Evolutionary conservation across 2,797 vertebrate genomes (phyloP), one percentile per base, ranked within the genome.

Genomic region (Halcyon badia): DNA sequence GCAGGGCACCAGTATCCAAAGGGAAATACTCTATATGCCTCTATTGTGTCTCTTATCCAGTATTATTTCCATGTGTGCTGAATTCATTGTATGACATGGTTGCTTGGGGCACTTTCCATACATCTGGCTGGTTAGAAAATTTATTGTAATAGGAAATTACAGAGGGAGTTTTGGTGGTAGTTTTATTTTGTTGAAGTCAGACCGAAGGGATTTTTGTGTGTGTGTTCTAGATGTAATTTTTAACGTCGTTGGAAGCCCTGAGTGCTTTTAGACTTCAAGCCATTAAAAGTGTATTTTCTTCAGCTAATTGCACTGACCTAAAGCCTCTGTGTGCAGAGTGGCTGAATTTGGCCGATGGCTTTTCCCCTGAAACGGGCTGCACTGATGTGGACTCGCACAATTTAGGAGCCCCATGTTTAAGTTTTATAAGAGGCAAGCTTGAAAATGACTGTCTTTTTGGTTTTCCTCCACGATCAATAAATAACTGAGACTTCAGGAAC

Each of bases 391-490:
- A 73, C n/a, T 17, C 56, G 72, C 62, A 66, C 12, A 82, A 90
- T 83, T 87, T 92, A 85, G 46, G 57, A 92, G 30, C 69, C 42
- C 88, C 26, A 17, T 75, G 68, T 69, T 90, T 52, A 81, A 83
- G 51, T 44, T 77, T 91, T 89, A 33, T 83, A 62, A 79, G 48
- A 80, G n/a, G 52, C 42, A 91, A 83, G 58, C 60, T n/a, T 83
- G 72, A 82, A 95, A 94, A 82, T 91, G 42, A 61, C 71, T 71
- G 41, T 89, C 48, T 35, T 68, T 82, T 95, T 92, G 71, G 89
- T 97, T 94, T 42, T 79, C 91, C 48, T 95, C 70, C 78, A 72
- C 48, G 48, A 94, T 94, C 90, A 96, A 83, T 90, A 95, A 93
- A 84, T 82, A 89, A 80, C 42, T 54, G 54, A 86, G 51, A 66